phyloP scores from a whole-genome alignment of 1,140 invertebrate species.

The Arctopsyche grandis region DNA sequence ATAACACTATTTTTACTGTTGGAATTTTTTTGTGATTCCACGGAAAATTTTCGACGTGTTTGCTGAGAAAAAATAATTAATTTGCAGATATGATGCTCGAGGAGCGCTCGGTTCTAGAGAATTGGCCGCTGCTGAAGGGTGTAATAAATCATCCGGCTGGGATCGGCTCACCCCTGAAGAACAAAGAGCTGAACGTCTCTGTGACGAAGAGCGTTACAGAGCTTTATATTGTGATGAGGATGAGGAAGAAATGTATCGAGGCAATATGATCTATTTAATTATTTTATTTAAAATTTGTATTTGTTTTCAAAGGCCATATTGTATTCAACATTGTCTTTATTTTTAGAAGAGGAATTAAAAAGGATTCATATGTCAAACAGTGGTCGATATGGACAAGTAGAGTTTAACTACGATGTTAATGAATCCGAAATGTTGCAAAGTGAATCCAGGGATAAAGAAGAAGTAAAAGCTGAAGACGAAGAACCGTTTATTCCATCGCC shows the following conservation, averaged over 20 bases:
- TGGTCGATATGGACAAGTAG: slow-evolving; percentile 78
- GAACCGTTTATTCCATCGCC: slow-evolving; percentile 76
- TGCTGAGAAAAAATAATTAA: too few species aligned
- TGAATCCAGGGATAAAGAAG: slow-evolving; percentile 55
- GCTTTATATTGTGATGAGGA: slow-evolving; percentile 88
- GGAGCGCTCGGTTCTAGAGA: slow-evolving; percentile 85
- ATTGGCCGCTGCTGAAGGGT: slow-evolving; percentile 78
- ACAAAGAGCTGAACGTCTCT: slow-evolving; percentile 83
- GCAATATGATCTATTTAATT: slow-evolving; percentile 61
- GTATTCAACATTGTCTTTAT: background rate
- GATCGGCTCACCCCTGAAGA: slow-evolving; percentile 79
- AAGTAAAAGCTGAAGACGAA: slow-evolving; percentile 69
- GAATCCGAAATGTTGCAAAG: slow-evolving; percentile 61
- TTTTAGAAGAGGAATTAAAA: slow-evolving; percentile 90
- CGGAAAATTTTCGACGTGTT: too few species aligned
- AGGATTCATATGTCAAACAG: slow-evolving; percentile 74
- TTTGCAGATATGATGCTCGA: slow-evolving; percentile 92
- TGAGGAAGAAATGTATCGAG: slow-evolving; percentile 86
- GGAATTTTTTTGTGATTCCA: too few species aligned
- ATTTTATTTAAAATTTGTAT: background rate
- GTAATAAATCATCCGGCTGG: slow-evolving; percentile 72
- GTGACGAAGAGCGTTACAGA: slow-evolving; percentile 90
- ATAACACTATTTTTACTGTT: too few species aligned
- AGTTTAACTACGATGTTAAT: slow-evolving; percentile 81
- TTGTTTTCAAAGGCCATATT: slow-evolving; percentile 30